Percentiles rank a stretch among this genome's conserved stretches.
phyloP scores from a whole-genome alignment of 1,140 invertebrate species.

The Drusus annulatus region DNA sequence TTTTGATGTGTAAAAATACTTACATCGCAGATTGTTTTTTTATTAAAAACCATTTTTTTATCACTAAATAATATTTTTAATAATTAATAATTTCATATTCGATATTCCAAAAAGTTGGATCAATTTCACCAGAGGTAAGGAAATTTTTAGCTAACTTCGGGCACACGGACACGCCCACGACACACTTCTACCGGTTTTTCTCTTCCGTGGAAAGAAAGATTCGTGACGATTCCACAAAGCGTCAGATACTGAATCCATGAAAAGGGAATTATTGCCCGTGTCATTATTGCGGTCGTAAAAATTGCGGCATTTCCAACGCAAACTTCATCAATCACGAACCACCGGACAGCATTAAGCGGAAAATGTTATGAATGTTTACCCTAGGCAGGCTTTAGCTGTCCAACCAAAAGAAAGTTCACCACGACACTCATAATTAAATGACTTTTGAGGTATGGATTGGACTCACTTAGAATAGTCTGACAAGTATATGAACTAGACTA shows the following conservation, averaged over 20 bases:
- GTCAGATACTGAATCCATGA: constrained; percentile 1
- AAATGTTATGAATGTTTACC: constrained; percentile 11
- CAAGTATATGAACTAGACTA: no score
- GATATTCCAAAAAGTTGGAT: not conserved
- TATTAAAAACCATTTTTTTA: no score
- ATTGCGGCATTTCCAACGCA: constrained; percentile 5
- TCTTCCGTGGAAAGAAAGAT: not conserved
- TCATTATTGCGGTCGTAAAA: not conserved
- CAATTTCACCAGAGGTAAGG: not conserved
- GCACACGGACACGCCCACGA: not conserved
- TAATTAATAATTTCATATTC: no score
- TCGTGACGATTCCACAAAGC: not conserved
- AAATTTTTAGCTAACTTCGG: not conserved
- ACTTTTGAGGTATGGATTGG: no score
- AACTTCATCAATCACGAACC: constrained; percentile 21
- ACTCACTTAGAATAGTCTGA: no score
- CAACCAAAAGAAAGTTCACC: not conserved
- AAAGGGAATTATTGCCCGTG: constrained; percentile 6
- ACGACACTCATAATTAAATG: no score
- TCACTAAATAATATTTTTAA: no score
- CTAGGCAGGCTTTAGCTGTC: not conserved
- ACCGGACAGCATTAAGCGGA: constrained; percentile 26
- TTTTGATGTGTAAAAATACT: no score
- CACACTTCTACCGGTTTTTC: not conserved
- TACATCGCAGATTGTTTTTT: no score